These are phyloP conservation scores for Corticium candelabrum DNA, from an alignment of 37 sponge, comb jelly and placozoan genomes.

Conservation along the genomic window DNA sequence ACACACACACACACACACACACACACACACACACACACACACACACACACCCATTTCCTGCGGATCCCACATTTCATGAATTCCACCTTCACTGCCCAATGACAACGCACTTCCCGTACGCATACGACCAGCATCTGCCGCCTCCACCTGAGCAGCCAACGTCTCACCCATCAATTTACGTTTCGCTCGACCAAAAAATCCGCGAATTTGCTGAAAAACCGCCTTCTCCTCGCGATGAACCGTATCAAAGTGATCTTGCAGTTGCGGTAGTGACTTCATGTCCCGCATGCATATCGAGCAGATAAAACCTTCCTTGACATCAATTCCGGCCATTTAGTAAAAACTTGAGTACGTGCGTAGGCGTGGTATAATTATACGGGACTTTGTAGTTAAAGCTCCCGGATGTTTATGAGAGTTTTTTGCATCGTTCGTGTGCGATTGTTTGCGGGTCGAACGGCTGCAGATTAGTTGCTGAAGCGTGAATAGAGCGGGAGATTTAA, in stretches of 20 bases:
- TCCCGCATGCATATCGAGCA: conserved; percentile 1
- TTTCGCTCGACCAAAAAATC: not conserved
- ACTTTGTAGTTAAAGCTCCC: too few relatives aligned
- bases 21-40: not conserved
- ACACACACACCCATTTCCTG: conserved; percentile 37
- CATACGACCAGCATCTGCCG: not conserved
- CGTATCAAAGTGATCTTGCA: not conserved
- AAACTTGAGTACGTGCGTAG: too few relatives aligned
- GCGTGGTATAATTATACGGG: too few relatives aligned
- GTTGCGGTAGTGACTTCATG: not conserved
- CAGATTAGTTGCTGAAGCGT: not conserved
- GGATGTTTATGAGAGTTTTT: too few relatives aligned
- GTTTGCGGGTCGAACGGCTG: too few relatives aligned
- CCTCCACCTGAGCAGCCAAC: not conserved
- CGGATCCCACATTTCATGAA: conserved; percentile 33
- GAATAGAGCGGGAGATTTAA: not conserved
- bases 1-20: conserved; percentile 8
- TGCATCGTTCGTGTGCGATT: too few relatives aligned
- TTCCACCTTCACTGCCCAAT: conserved; percentile 34
- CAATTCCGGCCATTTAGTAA: not conserved
- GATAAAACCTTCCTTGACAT: conserved; percentile 33
- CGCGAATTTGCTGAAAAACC: not conserved
- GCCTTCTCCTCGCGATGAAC: not conserved
- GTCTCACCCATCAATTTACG: not conserved
- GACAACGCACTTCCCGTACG: conserved; percentile 1